Percentiles rank a stretch among this genome's conserved stretches.
phyloP scores from a whole-genome alignment of 2,888 invertebrate genomes.

The Ectobius pallidus region DNA sequence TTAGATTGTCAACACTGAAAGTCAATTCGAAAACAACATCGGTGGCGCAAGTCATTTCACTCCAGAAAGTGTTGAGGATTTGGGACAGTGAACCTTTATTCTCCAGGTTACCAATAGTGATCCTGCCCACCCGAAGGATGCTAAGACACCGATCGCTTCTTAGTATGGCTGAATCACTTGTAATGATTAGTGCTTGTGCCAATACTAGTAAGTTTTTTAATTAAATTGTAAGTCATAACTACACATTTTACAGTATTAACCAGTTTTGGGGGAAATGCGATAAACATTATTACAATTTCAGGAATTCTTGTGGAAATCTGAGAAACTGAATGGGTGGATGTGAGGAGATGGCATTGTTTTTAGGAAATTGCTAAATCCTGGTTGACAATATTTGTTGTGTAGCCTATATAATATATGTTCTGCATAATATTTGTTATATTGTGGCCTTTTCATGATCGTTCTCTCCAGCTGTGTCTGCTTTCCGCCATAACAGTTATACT shows the following conservation, averaged over 20 bases:
- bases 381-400: slow-evolving; percentile 35
- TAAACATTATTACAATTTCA: not conserved
- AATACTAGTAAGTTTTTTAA: slow-evolving; percentile 26
- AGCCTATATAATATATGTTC: slow-evolving; percentile 23
- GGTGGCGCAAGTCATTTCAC: not conserved
- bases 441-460: slow-evolving; percentile 30
- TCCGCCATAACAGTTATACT: not conserved
- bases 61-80: not conserved
- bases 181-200: slow-evolving; percentile 30
- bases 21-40: not conserved
- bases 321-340: slow-evolving; percentile 7
- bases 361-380: slow-evolving; percentile 21
- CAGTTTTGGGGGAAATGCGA: slow-evolving; percentile 5
- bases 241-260: slow-evolving; percentile 31
- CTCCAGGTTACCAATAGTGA: not conserved
- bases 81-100: not conserved
- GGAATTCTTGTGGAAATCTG: not conserved
- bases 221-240: slow-evolving; percentile 27
- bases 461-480: slow-evolving; percentile 20
- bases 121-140: not conserved
- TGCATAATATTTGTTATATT: slow-evolving; percentile 14
- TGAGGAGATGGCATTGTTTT: not conserved
- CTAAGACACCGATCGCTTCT: not conserved
- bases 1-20: not conserved
- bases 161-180: slow-evolving; percentile 18